Base-by-base conservation (phyloP, 2,888 invertebrate genomes). In the Limnephilus lunatus region DNA sequence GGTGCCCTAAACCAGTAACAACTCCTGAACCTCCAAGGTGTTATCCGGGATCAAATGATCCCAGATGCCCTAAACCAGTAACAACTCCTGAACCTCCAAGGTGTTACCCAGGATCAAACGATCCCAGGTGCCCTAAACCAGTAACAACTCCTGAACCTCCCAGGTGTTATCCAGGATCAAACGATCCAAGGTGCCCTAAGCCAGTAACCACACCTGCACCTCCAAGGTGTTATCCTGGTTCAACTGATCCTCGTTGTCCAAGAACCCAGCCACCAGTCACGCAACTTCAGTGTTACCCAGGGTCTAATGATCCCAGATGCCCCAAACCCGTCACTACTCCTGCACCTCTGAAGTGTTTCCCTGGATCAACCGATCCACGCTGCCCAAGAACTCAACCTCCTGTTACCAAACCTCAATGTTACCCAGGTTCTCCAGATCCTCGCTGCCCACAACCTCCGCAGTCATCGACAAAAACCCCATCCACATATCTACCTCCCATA, bases 51-150 rank as follows among this genome's bases (percentile, higher is more conserved):
- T 94, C 93, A 25, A 92, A 93, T 3, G 93, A 94, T 53, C 93
- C 93, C 44, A 94, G 94, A 12, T 94, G 94, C 44, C 92, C 91
- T n/a, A 92, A 93, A 44, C 86, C 93, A 91, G 44, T 44, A 9
- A 89, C 92, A 19, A 92, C 93, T 81, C 93, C 94, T 88, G 91
- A 91, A 39, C 91, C 93, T 68, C 93, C 94, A 87, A 90, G 93
- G 95, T 95, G 68, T 95, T 95, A 94, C 95, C 96, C 94, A 95
- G 96, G 95, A 95, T 96, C 94, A 94, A 95, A 68, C 15, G 94
- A 94, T 88, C 94, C 94, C 44, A 94, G 94, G 92, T 94, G 94
- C 85, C 94, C 89, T 1, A 68, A 68, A 3, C 92, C 91, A 0
- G 0, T 92, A 32, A 92, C 80, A 32, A 89, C 35, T 3, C 90